Evolutionary conservation across 2,797 vertebrate species (phyloP).

Genomic region (Lateolabrax maculatus): DNA sequence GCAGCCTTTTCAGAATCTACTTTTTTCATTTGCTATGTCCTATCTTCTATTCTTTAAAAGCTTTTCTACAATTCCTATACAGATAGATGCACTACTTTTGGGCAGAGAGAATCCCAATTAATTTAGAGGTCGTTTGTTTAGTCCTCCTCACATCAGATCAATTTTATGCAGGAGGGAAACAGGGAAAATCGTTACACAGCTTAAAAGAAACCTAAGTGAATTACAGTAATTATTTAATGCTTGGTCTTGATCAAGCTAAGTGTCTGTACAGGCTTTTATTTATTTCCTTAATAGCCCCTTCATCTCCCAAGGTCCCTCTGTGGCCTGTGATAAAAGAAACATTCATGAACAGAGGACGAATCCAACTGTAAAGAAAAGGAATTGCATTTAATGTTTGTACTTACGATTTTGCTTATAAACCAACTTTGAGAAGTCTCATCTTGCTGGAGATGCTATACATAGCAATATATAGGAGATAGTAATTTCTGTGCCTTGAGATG

Average conservation of each 20-base stretch:
- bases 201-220: conserved; percentile 84
- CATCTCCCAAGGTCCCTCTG: conserved; percentile 72
- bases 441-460: neutral
- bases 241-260: conserved; percentile 83
- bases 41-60: conserved; percentile 68
- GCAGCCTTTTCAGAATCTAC: conserved; percentile 29
- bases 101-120: conserved; percentile 77
- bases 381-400: conserved; percentile 23
- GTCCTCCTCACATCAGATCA: conserved; percentile 76
- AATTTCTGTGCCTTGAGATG: neutral
- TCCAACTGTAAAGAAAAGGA: conserved; percentile 35
- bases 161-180: conserved; percentile 78
- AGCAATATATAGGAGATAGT: neutral
- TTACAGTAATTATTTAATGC: conserved; percentile 85
- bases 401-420: conserved; percentile 13
- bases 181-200: conserved; percentile 78
- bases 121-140: conserved; percentile 83
- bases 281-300: conserved; percentile 79
- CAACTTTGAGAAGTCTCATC: conserved; percentile 16
- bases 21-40: conserved; percentile 17
- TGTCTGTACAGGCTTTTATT: conserved; percentile 78
- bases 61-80: conserved; percentile 55
- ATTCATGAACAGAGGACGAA: conserved; percentile 57
- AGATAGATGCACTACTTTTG: conserved; percentile 68
- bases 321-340: conserved; percentile 72